Evolutionary conservation across 2,113 vertebrate species (phyloP).

Genomic region (Empidonax alnorum): DNA sequence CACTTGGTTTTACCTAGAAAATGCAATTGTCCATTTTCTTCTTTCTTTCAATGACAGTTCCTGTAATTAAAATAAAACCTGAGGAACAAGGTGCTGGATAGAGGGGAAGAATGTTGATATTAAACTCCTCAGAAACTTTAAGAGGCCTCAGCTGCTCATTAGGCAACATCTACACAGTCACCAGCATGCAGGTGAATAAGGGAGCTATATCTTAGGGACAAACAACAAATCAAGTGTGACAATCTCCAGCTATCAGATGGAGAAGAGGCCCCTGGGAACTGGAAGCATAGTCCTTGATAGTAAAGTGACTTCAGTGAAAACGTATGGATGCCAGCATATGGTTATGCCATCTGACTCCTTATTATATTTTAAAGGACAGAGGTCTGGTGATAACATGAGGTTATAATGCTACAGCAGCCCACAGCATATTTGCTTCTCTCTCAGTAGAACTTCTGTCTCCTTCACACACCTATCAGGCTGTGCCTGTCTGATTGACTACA

Average conservation of each 20-base stretch:
- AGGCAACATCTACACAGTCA: not conserved
- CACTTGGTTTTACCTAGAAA: not conserved
- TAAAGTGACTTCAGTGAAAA: constrained; percentile 4
- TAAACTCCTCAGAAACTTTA: not conserved
- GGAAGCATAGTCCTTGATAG: not conserved
- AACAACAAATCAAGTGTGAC: not conserved
- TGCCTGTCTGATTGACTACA: constrained; percentile 45
- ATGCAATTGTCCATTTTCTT: not conserved
- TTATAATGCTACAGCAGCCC: not conserved
- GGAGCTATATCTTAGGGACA: not conserved
- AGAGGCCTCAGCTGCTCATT: not conserved
- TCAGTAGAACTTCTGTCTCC: not conserved
- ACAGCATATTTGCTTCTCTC: not conserved
- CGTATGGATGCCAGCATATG: not conserved
- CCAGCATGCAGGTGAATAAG: not conserved
- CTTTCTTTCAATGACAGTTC: not conserved
- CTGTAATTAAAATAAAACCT: not conserved
- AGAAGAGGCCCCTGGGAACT: not conserved
- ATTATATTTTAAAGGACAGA: constrained; percentile 21
- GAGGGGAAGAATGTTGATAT: not conserved
- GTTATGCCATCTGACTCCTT: constrained; percentile 2
- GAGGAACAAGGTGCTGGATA: not conserved
- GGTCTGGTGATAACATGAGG: not conserved
- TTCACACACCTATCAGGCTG: constrained; percentile 2
- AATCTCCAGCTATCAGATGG: not conserved